These are phyloP conservation scores for Andrena flavipes DNA, from an alignment of 2,888 invertebrate genomes.

Conservation along the genomic window DNA sequence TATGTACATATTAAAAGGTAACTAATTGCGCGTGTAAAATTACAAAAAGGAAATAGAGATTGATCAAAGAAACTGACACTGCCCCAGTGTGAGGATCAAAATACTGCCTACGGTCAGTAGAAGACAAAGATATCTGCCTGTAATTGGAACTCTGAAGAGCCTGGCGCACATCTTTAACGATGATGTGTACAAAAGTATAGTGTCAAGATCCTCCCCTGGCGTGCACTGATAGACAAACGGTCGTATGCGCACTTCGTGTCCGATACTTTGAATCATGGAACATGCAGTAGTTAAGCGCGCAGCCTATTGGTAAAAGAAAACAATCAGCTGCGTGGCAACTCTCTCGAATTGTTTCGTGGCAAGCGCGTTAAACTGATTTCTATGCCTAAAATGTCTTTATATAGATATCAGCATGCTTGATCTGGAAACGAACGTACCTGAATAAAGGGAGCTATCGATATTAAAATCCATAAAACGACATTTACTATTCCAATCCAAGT, in stretches of 20 bases:
- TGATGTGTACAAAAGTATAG: slow-evolving; percentile 91
- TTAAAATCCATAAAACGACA: slow-evolving; percentile 88
- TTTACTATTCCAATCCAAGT: slow-evolving; percentile 88
- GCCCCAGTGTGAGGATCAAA: slow-evolving; percentile 89
- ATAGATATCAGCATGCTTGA: neutral
- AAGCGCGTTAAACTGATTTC: neutral
- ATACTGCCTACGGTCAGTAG: slow-evolving; percentile 87
- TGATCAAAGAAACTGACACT: slow-evolving; percentile 89
- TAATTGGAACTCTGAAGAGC: slow-evolving; percentile 90
- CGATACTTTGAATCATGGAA: slow-evolving; percentile 89
- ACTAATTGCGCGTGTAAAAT: slow-evolving; percentile 5
- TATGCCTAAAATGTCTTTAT: no score
- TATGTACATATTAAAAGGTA: neutral
- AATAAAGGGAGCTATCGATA: slow-evolving; percentile 89
- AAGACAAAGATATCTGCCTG: slow-evolving; percentile 89
- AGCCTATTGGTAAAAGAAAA: slow-evolving; percentile 86
- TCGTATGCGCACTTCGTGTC: slow-evolving; percentile 91
- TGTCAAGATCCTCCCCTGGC: slow-evolving; percentile 90
- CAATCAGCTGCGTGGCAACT: neutral
- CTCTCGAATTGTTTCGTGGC: no score
- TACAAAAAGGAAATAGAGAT: neutral
- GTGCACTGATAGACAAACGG: slow-evolving; percentile 93
- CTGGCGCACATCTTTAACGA: slow-evolving; percentile 91
- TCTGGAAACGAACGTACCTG: slow-evolving; percentile 85
- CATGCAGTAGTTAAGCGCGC: slow-evolving; percentile 91